These are phyloP conservation scores for Cantharis rustica DNA, from an alignment of 2,888 invertebrate species.

Conservation along the genomic window DNA sequence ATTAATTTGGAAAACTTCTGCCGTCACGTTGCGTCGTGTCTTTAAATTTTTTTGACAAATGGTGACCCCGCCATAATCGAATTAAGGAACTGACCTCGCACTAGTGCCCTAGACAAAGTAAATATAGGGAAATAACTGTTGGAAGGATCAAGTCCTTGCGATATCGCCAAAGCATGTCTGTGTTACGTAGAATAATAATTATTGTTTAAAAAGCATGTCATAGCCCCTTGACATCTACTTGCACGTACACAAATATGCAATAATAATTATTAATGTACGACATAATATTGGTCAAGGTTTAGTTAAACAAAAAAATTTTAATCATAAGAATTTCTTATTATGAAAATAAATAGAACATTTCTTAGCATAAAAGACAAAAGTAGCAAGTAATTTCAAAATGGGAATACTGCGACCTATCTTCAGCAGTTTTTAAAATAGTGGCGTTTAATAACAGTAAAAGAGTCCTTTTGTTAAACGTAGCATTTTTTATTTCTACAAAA, in stretches of 20 bases:
- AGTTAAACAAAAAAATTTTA: neutral
- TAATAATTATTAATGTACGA: constrained; percentile 3
- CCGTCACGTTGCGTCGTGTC: neutral
- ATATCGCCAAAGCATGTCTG: neutral
- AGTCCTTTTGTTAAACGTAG: constrained; percentile 16
- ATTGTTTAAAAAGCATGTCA: neutral
- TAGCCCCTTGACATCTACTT: constrained; percentile 11
- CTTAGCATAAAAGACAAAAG: neutral
- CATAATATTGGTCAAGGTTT: constrained; percentile 12
- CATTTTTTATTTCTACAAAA: constrained; percentile 17
- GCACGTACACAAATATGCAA: neutral
- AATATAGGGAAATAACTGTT: neutral
- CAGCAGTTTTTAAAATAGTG: constrained; percentile 1
- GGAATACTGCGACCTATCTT: neutral
- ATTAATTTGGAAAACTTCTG: neutral
- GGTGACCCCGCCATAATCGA: neutral
- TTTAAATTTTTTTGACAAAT: neutral
- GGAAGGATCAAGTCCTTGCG: neutral
- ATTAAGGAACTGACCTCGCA: neutral
- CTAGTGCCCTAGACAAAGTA: neutral
- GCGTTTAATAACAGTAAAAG: constrained; percentile 5
- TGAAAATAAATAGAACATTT: neutral
- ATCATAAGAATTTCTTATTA: neutral
- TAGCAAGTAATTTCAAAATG: neutral
- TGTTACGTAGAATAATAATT: neutral